Evolutionary conservation across 2,888 invertebrate genomes (phyloP), one percentile per base, ranked within the genome.

Genomic region (Drosophila subquinaria): DNA sequence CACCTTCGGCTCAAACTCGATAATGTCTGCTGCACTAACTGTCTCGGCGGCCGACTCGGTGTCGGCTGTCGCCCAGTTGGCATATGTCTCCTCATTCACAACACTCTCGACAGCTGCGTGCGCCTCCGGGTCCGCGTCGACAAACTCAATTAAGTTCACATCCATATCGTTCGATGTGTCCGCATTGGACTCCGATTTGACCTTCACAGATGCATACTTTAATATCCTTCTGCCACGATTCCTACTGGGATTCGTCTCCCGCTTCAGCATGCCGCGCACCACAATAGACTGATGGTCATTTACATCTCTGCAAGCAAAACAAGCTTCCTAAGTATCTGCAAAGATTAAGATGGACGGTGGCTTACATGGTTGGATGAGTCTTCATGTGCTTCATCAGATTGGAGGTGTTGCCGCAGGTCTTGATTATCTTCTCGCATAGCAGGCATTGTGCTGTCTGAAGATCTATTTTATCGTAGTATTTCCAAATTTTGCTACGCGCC

Each of bases 401-500:
- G 40, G 84, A 81, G 1, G 82, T 82, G 45, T 82, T 82, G 27
- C 82, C 82, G 30, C 79, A 72, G 13, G 82, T 82, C 51, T 84
- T 82, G 62, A 82, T 82, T 0, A 77, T 70, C 27, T 77, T 84
- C 48, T 82, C 81, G 74, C 81, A 81, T 1, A 81, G 67, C 43
- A 69, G 20, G 42, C 81, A 81, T 77, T 74, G 81, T 47, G 81
- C 81, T 8, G 79, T 77, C 10, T 71, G 79, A n/a, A 74, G 62
- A 63, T 77, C 50, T 45, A 81, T 36, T 51, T 81, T 81, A 45
- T 81, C 81, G 48, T 82, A 81, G 51, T 71, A 81, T 56, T 82
- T 81, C 81, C 81, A 81, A 77, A 81, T 79, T 77, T 81, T 81
- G 50, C 81, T 81, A 55, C 82, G 82, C 73, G 80, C 81, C 82